phyloP scores from a whole-genome alignment of 35 echinoderm and acorn worm genomes.

The Stichopus chloronotus region DNA sequence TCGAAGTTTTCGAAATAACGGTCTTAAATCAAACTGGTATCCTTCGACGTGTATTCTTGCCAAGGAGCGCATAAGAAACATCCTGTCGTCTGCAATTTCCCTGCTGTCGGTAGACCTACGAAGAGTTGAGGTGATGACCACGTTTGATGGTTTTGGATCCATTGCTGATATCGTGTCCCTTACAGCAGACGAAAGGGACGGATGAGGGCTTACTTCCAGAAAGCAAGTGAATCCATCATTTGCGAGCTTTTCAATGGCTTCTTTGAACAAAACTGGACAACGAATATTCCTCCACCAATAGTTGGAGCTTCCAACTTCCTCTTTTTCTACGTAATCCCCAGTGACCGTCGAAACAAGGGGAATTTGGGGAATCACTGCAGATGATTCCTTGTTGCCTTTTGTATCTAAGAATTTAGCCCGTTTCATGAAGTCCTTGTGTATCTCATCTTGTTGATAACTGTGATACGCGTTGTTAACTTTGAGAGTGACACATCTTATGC shows the following conservation, averaged over 20 bases:
- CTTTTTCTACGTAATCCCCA: constrained; percentile 72
- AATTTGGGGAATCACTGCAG: constrained; percentile 64
- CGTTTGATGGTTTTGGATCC: constrained; percentile 52
- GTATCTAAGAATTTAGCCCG: constrained; percentile 77
- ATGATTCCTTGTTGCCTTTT: constrained; percentile 37
- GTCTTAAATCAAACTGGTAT: constrained; percentile 74
- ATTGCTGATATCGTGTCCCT: constrained; percentile 68
- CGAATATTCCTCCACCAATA: constrained; percentile 98
- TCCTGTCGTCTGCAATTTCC: constrained; percentile 85
- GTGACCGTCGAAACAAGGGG: constrained; percentile 93
- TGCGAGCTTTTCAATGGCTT: constrained; percentile 76
- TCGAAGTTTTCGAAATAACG: constrained; percentile 72
- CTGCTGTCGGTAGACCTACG: constrained; percentile 81
- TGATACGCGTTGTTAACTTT: constrained; percentile 97
- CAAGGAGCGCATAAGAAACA: constrained; percentile 84
- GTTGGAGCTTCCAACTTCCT: constrained; percentile 69
- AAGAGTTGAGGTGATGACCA: constrained; percentile 86
- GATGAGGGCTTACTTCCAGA: constrained; percentile 89
- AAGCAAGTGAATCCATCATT: constrained; percentile 91
- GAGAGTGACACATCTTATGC: constrained; percentile 77
- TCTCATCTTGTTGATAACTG: constrained; percentile 94
- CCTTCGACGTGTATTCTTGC: constrained; percentile 93
- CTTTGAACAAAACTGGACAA: constrained; percentile 79
- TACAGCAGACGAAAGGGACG: constrained; percentile 80
- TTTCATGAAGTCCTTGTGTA: constrained; percentile 85